Evolutionary conservation across 2,888 invertebrate genomes (phyloP), one percentile per base, ranked within the genome.

Genomic region (Orthosia gracilis): DNA sequence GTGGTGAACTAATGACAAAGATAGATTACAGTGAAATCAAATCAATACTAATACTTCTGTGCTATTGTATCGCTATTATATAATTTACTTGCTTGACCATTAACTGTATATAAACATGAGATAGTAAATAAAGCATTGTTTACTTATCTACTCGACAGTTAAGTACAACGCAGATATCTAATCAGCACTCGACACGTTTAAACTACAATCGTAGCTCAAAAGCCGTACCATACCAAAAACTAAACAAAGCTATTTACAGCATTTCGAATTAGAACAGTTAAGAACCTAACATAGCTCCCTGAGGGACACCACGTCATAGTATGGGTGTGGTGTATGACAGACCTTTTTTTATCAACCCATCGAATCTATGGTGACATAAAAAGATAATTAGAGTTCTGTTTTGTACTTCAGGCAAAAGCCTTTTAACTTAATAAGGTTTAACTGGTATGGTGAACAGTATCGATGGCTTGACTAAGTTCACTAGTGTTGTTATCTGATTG

Each of bases 381-480:
- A 85, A 78, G 82, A 86, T 89, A 92, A 91, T 92, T 91, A 88
- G 84, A 73, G 73, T 82, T 80, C 69, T 83, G 85, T 83, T 72
- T 83, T 68, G 80, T 73, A 63, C 78, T 79, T 82, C 71, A 78
- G 80, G 83, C 84, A 73, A 82, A 72, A 71, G 66, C 89, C 91
- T 92, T 91, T 92, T 90, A 90, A 86, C 83, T 76, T 92, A 91
- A 92, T 91, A 86, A 76, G 75, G 76, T 83, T 73, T 64, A 72
- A 84, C 78, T 73, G 77, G 55, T 79, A 76, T 77, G 67, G 73
- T 71, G 52, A 67, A 85, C 62, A 74, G 70, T 83, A 82, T 87
- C 84, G 63, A 85, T 71, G 83, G 26, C 85, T 71, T 66, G 12
- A 59, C 62, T 31, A 23, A 23, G 18, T 68, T 64, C n/a, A 61